Conservation (phyloP, 2,888 invertebrate genomes). For the Autographa gamma region DNA sequence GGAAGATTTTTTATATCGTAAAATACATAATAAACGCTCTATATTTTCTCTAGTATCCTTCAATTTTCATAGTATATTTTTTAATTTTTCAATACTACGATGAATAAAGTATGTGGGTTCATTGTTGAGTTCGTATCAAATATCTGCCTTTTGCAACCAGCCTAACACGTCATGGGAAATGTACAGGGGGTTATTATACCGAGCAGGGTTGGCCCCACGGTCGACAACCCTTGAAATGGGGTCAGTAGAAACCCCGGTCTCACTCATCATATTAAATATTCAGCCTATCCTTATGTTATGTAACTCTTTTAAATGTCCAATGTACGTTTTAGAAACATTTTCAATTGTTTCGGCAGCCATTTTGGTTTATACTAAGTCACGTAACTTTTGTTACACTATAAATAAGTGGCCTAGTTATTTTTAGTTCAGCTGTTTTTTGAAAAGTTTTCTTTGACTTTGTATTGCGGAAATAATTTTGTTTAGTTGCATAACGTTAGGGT, state of each 20-base stretch:
- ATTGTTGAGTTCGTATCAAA: slow-evolving; percentile 3
- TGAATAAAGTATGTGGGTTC: no score
- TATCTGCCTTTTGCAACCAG: slow-evolving; percentile 26
- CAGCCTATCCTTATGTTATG: slow-evolving; percentile 46
- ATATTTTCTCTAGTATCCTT: no score
- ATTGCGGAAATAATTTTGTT: no score
- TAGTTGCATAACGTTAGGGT: no score
- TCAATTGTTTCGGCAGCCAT: background rate
- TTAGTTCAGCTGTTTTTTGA: no score
- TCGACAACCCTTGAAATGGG: slow-evolving; percentile 55
- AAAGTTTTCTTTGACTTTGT: no score
- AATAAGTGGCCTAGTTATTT: no score
- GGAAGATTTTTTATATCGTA: no score
- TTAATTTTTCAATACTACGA: no score
- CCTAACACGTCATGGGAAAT: slow-evolving; percentile 38
- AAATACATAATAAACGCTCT: no score
- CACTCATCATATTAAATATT: slow-evolving; percentile 50
- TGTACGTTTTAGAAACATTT: background rate
- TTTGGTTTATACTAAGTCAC: background rate
- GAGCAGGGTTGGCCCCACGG: slow-evolving; percentile 46
- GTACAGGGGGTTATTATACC: slow-evolving; percentile 47
- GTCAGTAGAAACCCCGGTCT: slow-evolving; percentile 51
- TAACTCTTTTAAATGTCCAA: slow-evolving; percentile 5
- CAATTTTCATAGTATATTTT: no score
- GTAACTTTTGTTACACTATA: background rate